A percentile compares a stretch with the other conserved stretches of the same genome.
Conservation (phyloP, 2,113 vertebrate genomes). For the Coreoperca whiteheadi region DNA sequence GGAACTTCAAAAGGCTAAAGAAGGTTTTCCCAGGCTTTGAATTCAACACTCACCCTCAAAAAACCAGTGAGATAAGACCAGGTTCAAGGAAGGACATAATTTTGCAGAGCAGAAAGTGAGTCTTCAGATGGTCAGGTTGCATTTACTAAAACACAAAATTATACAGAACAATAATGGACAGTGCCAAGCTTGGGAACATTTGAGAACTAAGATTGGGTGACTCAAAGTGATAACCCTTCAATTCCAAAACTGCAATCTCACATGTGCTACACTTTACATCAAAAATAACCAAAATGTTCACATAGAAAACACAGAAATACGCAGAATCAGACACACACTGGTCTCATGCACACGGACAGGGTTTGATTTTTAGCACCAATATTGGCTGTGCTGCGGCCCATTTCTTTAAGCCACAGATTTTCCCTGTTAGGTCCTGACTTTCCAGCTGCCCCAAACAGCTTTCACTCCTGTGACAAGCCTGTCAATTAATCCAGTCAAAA, state of each 20-base stretch:
- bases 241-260: neutral
- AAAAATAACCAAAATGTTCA: neutral
- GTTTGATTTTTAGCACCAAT: slow-evolving; percentile 30
- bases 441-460: slow-evolving; percentile 61
- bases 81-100: slow-evolving; percentile 68
- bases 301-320: slow-evolving; percentile 10
- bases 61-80: slow-evolving; percentile 55
- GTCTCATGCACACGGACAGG: neutral
- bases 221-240: neutral
- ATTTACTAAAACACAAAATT: slow-evolving; percentile 20
- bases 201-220: neutral
- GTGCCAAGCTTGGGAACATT: slow-evolving; percentile 10
- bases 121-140: slow-evolving; percentile 24
- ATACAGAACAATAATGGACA: slow-evolving; percentile 14
- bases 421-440: slow-evolving; percentile 53
- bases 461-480: slow-evolving; percentile 60
- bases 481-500: slow-evolving; percentile 72
- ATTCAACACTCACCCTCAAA: slow-evolving; percentile 67
- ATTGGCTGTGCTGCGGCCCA: slow-evolving; percentile 27
- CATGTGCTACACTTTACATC: neutral
- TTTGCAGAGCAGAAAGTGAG: slow-evolving; percentile 34
- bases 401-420: slow-evolving; percentile 62
- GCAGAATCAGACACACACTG: slow-evolving; percentile 24
- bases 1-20: slow-evolving; percentile 79
- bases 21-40: slow-evolving; percentile 74